These are phyloP conservation scores for Ornithoptera priamus DNA, from an alignment of 2,888 invertebrate genomes.

Conservation along the genomic window DNA sequence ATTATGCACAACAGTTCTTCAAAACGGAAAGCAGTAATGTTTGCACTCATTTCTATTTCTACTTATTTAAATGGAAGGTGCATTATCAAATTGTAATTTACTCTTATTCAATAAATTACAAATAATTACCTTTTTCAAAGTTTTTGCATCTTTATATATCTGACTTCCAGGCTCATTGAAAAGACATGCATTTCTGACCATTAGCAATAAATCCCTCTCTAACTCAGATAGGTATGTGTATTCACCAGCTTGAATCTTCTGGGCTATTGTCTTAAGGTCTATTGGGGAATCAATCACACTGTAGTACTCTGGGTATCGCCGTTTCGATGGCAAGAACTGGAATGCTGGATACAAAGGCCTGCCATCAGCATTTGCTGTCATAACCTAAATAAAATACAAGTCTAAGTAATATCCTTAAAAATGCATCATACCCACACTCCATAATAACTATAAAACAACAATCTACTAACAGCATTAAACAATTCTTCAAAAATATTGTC, in stretches of 20 bases:
- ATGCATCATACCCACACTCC: neutral
- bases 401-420: neutral
- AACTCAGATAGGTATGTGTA: constrained; percentile 89
- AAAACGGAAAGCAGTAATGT: no score
- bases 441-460: neutral
- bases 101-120: neutral
- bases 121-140: constrained; percentile 85
- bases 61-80: neutral
- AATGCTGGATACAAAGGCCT: constrained; percentile 93
- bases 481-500: constrained; percentile 93
- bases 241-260: constrained; percentile 91
- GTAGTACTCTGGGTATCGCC: constrained; percentile 97
- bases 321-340: constrained; percentile 94
- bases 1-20: no score
- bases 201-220: constrained; percentile 92
- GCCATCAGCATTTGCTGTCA: constrained; percentile 92
- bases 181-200: constrained; percentile 96
- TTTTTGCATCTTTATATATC: constrained; percentile 97
- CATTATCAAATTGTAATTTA: neutral
- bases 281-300: constrained; percentile 96
- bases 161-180: constrained; percentile 98
- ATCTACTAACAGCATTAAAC: constrained; percentile 85
- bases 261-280: constrained; percentile 95
- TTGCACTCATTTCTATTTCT: no score
- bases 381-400: constrained; percentile 69